Percentiles rank a stretch among this genome's conserved stretches.
Evolutionary conservation across 2,888 invertebrate species (phyloP).

Genomic region (Heteropelma amictum): DNA sequence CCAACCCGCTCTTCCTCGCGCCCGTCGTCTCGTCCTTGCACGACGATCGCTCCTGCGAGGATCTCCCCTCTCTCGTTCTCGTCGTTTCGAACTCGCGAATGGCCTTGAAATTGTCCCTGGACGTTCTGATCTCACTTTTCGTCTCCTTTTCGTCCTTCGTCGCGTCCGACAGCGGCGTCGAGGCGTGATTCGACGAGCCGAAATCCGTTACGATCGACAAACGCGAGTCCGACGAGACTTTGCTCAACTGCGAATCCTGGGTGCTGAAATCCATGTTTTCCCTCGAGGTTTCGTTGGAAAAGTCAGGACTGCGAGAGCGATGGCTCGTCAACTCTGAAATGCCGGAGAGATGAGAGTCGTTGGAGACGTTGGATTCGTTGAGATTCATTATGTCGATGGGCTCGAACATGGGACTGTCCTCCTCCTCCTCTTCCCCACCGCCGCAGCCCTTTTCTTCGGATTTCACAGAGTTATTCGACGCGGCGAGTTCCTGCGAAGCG

Average conservation of each 20-base stretch:
- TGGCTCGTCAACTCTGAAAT: constrained; percentile 81
- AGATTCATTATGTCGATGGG: constrained; percentile 79
- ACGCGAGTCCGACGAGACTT: constrained; percentile 82
- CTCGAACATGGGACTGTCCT: constrained; percentile 84
- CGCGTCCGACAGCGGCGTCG: constrained; percentile 66
- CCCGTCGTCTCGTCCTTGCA: constrained; percentile 34
- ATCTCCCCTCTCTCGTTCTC: constrained; percentile 61
- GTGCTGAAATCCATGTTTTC: constrained; percentile 76
- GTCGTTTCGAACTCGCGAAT: constrained; percentile 67
- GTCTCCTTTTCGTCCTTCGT: constrained; percentile 70
- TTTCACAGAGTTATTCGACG: constrained; percentile 70
- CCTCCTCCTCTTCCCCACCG: constrained; percentile 80
- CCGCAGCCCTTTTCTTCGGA: constrained; percentile 77
- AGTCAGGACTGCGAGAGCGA: constrained; percentile 76
- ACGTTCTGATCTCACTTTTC: constrained; percentile 62
- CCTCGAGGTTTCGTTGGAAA: constrained; percentile 73
- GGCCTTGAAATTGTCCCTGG: constrained; percentile 72
- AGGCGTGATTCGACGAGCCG: constrained; percentile 77
- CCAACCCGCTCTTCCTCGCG: constrained; percentile 62
- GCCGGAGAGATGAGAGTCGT: constrained; percentile 81
- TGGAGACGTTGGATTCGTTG: constrained; percentile 80
- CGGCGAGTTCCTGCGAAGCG: too few relatives aligned
- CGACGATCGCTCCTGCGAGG: constrained; percentile 60
- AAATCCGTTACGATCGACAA: constrained; percentile 80
- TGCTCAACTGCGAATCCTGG: constrained; percentile 83